These are phyloP conservation scores for Trissonchulus sp. DNA, from an alignment of 2,888 invertebrate genomes.

Conservation along the genomic window DNA sequence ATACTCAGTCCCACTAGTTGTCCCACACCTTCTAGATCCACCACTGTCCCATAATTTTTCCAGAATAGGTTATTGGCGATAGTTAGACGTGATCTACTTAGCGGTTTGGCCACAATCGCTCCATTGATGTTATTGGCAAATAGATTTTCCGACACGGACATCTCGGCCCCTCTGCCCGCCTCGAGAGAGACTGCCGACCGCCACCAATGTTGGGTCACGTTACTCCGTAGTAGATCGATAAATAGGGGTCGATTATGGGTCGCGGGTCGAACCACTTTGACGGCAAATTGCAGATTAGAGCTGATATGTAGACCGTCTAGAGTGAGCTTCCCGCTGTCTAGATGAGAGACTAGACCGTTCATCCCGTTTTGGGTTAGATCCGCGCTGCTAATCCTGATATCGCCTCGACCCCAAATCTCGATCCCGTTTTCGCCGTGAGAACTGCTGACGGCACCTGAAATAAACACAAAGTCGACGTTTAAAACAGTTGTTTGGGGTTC, in stretches of 20 bases:
- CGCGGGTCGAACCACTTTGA: not conserved
- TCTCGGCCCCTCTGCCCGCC: not conserved
- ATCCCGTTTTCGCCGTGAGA: not conserved
- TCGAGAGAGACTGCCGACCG: slow-evolving; percentile 7
- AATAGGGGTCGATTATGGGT: not conserved
- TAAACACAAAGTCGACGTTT: not conserved
- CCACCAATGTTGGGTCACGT: slow-evolving; percentile 26
- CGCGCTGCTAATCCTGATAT: too few relatives aligned
- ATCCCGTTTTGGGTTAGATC: not conserved
- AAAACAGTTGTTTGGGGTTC: too few relatives aligned
- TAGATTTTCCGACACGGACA: not conserved
- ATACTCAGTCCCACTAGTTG: not conserved
- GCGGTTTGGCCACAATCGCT: not conserved
- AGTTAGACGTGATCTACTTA: not conserved
- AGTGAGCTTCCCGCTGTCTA: not conserved
- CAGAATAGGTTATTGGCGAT: not conserved
- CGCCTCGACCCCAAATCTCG: not conserved
- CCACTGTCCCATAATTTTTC: not conserved
- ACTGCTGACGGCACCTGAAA: not conserved
- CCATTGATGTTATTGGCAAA: not conserved
- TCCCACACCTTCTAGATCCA: not conserved
- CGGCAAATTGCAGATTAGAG: not conserved
- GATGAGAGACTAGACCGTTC: not conserved
- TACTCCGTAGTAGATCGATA: not conserved
- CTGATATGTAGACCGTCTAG: not conserved